Conservation (phyloP, 2,888 invertebrate genomes). For the Metellina segmentata region DNA sequence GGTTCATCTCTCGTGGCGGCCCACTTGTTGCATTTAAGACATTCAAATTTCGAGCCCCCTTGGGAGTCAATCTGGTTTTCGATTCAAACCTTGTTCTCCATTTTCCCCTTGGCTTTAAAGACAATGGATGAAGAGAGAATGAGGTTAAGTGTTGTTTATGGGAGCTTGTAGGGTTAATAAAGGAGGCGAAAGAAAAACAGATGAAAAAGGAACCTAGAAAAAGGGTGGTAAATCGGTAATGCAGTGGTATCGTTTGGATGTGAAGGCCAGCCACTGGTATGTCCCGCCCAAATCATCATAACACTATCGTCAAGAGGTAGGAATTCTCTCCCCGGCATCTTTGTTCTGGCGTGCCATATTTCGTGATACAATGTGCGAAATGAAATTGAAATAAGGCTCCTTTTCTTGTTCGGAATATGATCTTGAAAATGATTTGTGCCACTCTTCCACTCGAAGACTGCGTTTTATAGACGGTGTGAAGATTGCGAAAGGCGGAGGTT, state of each 20-base stretch:
- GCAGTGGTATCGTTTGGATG: conserved; percentile 32
- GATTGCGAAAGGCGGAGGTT: conserved; percentile 38
- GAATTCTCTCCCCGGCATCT: not conserved
- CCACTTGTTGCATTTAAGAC: no score
- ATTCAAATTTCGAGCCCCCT: no score
- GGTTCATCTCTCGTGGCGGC: no score
- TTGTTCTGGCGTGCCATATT: not conserved
- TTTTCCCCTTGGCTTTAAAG: conserved; percentile 18
- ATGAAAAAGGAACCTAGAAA: conserved; percentile 36
- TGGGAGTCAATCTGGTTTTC: conserved; percentile 22
- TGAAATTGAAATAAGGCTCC: conserved; percentile 55
- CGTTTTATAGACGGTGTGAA: not conserved
- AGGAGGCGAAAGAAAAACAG: conserved; percentile 34
- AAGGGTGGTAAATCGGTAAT: conserved; percentile 53
- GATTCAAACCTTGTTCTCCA: conserved; percentile 18
- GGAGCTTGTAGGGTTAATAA: conserved; percentile 62
- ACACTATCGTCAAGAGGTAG: not conserved
- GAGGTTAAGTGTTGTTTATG: conserved; percentile 75
- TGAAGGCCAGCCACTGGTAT: conserved; percentile 59
- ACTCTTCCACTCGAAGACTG: not conserved
- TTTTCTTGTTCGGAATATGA: conserved; percentile 32
- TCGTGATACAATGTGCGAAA: conserved; percentile 35
- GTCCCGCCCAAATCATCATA: conserved; percentile 22
- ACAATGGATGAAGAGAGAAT: conserved; percentile 67
- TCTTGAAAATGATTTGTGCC: conserved; percentile 55